phyloP scores from a whole-genome alignment of 2,888 invertebrate genomes.

The Phorcus lineatus region DNA sequence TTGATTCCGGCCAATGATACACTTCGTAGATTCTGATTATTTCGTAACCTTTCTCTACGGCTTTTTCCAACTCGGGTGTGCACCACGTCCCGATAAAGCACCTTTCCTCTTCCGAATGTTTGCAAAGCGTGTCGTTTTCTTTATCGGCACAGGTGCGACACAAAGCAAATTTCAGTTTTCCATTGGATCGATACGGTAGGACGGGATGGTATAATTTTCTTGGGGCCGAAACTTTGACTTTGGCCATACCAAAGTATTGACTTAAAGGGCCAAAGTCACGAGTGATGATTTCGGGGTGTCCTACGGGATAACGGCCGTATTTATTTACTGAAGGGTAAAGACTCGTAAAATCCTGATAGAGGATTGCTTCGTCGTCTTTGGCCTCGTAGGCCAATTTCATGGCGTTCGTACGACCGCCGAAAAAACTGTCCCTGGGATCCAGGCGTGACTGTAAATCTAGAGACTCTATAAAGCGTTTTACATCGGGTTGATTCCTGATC shows the following conservation, averaged over 20 bases:
- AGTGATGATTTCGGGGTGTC: background rate
- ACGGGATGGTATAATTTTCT: constrained; percentile 53
- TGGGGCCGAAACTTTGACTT: constrained; percentile 53
- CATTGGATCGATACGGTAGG: too few species aligned
- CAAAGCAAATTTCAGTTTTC: too few species aligned
- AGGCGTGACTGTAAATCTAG: constrained; percentile 28
- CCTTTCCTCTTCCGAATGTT: background rate
- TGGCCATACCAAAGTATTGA: constrained; percentile 37
- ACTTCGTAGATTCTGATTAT: background rate
- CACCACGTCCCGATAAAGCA: background rate
- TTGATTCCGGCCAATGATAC: constrained; percentile 49
- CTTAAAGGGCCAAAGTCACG: constrained; percentile 39
- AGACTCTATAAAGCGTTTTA: background rate
- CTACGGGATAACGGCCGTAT: background rate
- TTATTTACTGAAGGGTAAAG: background rate
- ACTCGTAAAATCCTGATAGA: constrained; percentile 46
- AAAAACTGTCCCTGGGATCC: constrained; percentile 55
- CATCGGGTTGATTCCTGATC: background rate
- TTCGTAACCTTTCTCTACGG: background rate
- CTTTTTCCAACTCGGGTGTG: background rate
- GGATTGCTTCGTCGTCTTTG: constrained; percentile 41
- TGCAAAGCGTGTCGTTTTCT: background rate
- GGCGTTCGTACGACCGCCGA: constrained; percentile 56
- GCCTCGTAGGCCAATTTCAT: constrained; percentile 46
- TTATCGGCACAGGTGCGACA: constrained; percentile 34